Evolutionary conservation across 2,888 invertebrate genomes (phyloP).

Genomic region (Cerastis leucographa): DNA sequence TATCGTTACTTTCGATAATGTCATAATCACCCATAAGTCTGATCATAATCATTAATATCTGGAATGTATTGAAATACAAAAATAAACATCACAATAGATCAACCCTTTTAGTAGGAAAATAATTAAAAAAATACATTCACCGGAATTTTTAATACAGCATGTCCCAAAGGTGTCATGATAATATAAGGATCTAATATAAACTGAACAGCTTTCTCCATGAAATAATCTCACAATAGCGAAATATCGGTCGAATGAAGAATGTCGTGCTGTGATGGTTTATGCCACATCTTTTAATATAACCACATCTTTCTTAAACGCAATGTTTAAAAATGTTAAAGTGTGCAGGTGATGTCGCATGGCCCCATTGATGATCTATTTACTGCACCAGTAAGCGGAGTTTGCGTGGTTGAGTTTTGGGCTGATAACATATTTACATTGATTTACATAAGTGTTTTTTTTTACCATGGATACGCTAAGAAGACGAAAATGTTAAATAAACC

Average conservation of each 20-base stretch:
- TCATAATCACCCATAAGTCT: constrained; percentile 22
- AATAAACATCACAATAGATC: background rate
- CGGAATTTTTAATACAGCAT: background rate
- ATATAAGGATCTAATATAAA: background rate
- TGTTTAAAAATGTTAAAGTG: background rate
- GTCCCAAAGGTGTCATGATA: background rate
- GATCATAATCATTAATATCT: constrained; percentile 56
- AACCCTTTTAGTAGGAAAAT: background rate
- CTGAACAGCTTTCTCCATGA: background rate
- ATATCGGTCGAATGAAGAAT: background rate
- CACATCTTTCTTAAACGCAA: too few species aligned
- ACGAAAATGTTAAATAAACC: background rate
- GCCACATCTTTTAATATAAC: too few species aligned
- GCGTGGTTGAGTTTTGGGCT: too few species aligned
- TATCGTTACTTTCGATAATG: constrained; percentile 33
- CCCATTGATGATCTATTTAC: too few species aligned
- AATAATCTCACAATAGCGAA: background rate
- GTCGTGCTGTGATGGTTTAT: background rate
- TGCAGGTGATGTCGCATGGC: too few species aligned
- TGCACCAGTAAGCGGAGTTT: too few species aligned
- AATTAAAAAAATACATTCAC: background rate
- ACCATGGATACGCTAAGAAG: too few species aligned
- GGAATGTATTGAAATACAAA: background rate
- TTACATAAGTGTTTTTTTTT: too few species aligned
- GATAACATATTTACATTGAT: too few species aligned